Evolutionary conservation across 2,888 invertebrate genomes (phyloP), one percentile per base, ranked within the genome.

Genomic region (Ormyrus nitidulus): DNA sequence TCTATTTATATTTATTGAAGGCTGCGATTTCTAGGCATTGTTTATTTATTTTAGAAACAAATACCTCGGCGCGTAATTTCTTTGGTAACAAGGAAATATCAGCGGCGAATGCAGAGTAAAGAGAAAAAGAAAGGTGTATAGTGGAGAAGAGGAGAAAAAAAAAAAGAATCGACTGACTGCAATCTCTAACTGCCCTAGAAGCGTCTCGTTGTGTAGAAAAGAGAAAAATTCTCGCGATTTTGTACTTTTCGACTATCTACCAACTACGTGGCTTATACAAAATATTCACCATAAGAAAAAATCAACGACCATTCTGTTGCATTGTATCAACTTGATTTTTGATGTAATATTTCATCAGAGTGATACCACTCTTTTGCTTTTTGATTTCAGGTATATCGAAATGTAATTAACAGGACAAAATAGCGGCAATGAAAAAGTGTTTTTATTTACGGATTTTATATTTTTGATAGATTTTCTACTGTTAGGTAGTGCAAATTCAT

Each of bases 371-470:
- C 34, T 34, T 34, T 34, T 34, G 34, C 34, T 34, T 34, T 34
- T 34, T 89, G 88, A 89, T 84, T 83, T 83, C 86, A 84, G 85
- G 85, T 82, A 83, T 83, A 81, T 87, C 88, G 89, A 88, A 88
- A 89, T 87, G 87, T 85, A 86, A n/a, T n/a, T n/a, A n/a, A 85
- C 86, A 84, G 86, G 88, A 89, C 88, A 89, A 90, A 89, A 34
- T 34, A 34, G 34, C 34, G 34, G 34, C 34, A 34, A 34, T 34
- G 19, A 19, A 19, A 19, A 34, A 34, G 34, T 4, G 2, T 34
- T 34, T 34, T 34, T 34, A 34, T 34, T 34, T 34, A 34, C 34
- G 34, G 34, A 34, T 34, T 34, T 34, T 34, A 34, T 34, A 34
- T 34, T 34, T 34, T 34, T 34, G 2, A 34, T 34, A 34, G 34